Base-by-base conservation (phyloP, 2,888 invertebrate species). In the Schrankia costaestrigalis region DNA sequence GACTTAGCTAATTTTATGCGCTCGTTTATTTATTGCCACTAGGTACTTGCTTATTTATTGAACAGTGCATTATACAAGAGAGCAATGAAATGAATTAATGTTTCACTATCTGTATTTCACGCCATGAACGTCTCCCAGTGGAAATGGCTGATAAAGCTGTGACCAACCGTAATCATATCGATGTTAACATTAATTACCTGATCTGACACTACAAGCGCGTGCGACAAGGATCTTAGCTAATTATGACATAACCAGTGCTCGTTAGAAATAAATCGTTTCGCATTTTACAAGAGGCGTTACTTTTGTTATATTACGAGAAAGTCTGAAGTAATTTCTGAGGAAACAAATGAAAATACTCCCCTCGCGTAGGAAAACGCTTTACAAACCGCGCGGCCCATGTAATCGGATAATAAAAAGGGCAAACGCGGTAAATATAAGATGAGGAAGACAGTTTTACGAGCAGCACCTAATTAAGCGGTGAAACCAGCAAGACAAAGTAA, bases 401-500 rank as follows among this genome's bases (percentile, higher is more conserved):
- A 86, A 87, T 87, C 87, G 87, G 79, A 86, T 87, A 87, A 86
- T 87, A 87, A 87, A 87, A 87, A 86, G 87, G 87, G 86, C 86
- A 83, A 86, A 85, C 85, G 85, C 84, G 85, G 86, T 87, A 87
- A 87, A 87, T 87, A 87, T 86, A 85, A 86, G 87, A 87, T 86
- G 87, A 87, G 86, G 83, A 86, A 87, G 87, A 87, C 87, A 87
- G 87, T 87, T 87, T 87, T 87, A 87, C 87, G 87, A 87, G 76
- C 83, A 71, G 72, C 78, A 80, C 84, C 87, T 87, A 87, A 87
- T 87, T 87, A 87, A 87, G 87, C 80, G 86, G 86, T 80, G 81
- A 84, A 79, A 81, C 76, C 79, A 79, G 79, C 77, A 82, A 77
- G 79, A 79, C 71, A 74, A 76, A 82, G 69, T 69, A 77, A 85